These are phyloP conservation scores for Drosophila atroscutellata DNA, from an alignment of 2,888 invertebrate genomes.

Conservation along the genomic window DNA sequence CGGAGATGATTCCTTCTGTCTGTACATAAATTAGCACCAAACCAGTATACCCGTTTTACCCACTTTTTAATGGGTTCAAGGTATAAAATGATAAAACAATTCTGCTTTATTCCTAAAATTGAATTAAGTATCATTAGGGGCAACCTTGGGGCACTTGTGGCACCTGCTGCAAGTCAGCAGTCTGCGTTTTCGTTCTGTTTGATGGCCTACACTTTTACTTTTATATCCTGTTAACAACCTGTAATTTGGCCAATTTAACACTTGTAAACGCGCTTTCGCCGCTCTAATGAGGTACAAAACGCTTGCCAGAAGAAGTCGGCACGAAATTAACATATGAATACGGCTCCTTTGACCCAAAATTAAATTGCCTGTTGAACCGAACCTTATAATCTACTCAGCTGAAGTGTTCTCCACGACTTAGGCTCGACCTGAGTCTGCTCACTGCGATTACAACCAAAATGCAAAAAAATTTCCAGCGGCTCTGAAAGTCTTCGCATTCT, in stretches of 20 bases:
- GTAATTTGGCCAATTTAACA: slow-evolving; percentile 81
- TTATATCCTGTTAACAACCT: slow-evolving; percentile 80
- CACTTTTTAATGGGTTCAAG: no score
- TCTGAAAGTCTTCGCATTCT: slow-evolving; percentile 39
- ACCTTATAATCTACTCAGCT: slow-evolving; percentile 60
- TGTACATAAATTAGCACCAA: no score
- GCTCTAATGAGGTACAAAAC: slow-evolving; percentile 80
- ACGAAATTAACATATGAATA: slow-evolving; percentile 72
- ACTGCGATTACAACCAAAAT: slow-evolving; percentile 39
- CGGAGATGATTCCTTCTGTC: no score
- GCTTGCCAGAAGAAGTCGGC: slow-evolving; percentile 55
- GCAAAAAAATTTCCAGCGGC: neutral
- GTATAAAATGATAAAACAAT: neutral
- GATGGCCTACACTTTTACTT: slow-evolving; percentile 71
- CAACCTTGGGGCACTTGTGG: slow-evolving; percentile 20
- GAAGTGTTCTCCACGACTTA: slow-evolving; percentile 22
- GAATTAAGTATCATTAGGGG: slow-evolving; percentile 44
- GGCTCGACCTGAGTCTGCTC: slow-evolving; percentile 14
- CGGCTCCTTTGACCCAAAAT: slow-evolving; percentile 54
- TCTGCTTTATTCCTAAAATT: slow-evolving; percentile 35
- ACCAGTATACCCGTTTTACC: no score
- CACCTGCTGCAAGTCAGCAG: slow-evolving; percentile 42
- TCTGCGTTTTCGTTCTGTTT: slow-evolving; percentile 21
- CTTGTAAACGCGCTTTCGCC: slow-evolving; percentile 79
- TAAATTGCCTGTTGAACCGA: slow-evolving; percentile 67